Evolutionary conservation across 2,113 vertebrate genomes (phyloP).

Genomic region (Pelusios castaneus): DNA sequence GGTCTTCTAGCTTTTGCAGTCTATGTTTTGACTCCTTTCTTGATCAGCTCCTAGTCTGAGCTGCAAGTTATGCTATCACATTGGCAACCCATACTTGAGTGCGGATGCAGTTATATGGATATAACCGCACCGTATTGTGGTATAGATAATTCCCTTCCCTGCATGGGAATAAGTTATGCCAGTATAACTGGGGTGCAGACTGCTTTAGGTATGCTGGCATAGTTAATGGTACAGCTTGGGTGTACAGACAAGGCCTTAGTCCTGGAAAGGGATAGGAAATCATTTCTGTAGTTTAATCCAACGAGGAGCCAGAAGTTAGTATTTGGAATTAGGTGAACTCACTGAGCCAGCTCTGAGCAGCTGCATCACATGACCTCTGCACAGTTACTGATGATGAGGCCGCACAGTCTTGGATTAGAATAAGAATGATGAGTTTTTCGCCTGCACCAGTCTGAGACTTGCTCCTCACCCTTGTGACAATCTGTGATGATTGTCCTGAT

Average conservation of each 20-base stretch:
- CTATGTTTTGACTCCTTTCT: background rate
- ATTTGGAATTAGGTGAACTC: accelerated
- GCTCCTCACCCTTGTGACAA: background rate
- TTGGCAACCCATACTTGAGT: background rate
- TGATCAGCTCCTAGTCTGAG: background rate
- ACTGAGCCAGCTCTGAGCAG: accelerated
- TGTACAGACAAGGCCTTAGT: background rate
- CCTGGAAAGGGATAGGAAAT: background rate
- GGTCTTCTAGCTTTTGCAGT: background rate
- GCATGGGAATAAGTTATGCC: no score
- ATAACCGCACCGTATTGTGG: no score
- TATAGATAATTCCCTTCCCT: background rate
- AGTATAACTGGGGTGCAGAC: background rate
- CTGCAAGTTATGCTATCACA: background rate
- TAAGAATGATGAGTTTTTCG: background rate
- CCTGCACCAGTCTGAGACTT: background rate
- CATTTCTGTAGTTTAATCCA: background rate
- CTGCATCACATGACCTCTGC: background rate
- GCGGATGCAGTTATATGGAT: background rate
- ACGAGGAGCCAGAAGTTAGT: background rate
- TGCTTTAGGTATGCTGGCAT: background rate
- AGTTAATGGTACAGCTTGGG: background rate
- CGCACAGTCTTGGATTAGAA: background rate
- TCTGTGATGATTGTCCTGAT: accelerated
- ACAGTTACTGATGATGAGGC: accelerated